phyloP scores from a whole-genome alignment of 2,113 vertebrate species.

The cattle (Bos taurus) region ARS-UCD2.0 NC_037331.1:77562501-77563000 shows the following conservation, averaged over 20 bases:
- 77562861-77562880: background rate
- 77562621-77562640: conserved; percentile 99
- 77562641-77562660: conserved; percentile 99
- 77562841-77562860: background rate
- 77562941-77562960: background rate
- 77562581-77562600: conserved; percentile 99
- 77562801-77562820: background rate
- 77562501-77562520: background rate
- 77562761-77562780: background rate
- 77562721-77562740: background rate
- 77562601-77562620: conserved; percentile 97
- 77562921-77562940: background rate
- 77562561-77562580: conserved; percentile 96
- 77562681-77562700: conserved; percentile 95
- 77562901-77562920: background rate
- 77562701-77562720: background rate
- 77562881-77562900: background rate
- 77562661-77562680: conserved; percentile 97
- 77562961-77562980: background rate
- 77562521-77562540: background rate
- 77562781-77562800: background rate
- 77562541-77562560: conserved; percentile 13
- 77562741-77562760: background rate
- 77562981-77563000: background rate
- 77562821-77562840: background rate